These are phyloP conservation scores for Melipona bicolor DNA, from an alignment of 2,888 invertebrate species.

Conservation along the genomic window DNA sequence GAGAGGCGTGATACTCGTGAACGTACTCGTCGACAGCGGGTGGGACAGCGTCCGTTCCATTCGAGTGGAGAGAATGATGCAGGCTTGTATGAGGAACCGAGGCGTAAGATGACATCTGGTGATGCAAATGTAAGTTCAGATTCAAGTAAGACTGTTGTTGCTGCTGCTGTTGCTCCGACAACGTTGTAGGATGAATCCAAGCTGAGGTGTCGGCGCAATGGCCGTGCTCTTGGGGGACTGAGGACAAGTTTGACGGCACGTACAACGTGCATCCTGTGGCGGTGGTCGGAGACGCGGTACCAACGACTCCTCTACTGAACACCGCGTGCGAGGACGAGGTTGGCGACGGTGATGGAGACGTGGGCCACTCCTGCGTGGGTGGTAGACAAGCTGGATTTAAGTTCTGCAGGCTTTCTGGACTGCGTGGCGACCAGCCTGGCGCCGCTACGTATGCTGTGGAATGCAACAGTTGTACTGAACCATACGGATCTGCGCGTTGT, in stretches of 20 bases:
- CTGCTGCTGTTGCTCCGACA: slow-evolving; percentile 85
- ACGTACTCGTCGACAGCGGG: slow-evolving; percentile 70
- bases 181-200: slow-evolving; percentile 79
- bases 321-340: slow-evolving; percentile 77
- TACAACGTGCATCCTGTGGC: slow-evolving; percentile 79
- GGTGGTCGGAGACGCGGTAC: slow-evolving; percentile 71
- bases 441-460: slow-evolving; percentile 81
- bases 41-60: slow-evolving; percentile 51
- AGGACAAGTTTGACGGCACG: slow-evolving; percentile 76
- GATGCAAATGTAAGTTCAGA: slow-evolving; percentile 82
- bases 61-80: slow-evolving; percentile 87
- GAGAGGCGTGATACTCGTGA: slow-evolving; percentile 73
- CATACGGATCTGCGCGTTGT: slow-evolving; percentile 80
- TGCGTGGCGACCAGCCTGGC: slow-evolving; percentile 81
- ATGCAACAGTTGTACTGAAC: slow-evolving; percentile 80
- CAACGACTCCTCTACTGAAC: slow-evolving; percentile 63
- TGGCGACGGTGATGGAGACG: slow-evolving; percentile 81
- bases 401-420: slow-evolving; percentile 78
- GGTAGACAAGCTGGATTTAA: slow-evolving; percentile 66
- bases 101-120: slow-evolving; percentile 78
- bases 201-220: slow-evolving; percentile 72
- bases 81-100: slow-evolving; percentile 83
- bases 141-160: slow-evolving; percentile 85
- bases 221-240: slow-evolving; percentile 73
- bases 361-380: slow-evolving; percentile 79